Evolutionary conservation across 2,113 vertebrate genomes (phyloP), one percentile per base, ranked within the genome.

Genomic region (Serilophus lunatus): DNA sequence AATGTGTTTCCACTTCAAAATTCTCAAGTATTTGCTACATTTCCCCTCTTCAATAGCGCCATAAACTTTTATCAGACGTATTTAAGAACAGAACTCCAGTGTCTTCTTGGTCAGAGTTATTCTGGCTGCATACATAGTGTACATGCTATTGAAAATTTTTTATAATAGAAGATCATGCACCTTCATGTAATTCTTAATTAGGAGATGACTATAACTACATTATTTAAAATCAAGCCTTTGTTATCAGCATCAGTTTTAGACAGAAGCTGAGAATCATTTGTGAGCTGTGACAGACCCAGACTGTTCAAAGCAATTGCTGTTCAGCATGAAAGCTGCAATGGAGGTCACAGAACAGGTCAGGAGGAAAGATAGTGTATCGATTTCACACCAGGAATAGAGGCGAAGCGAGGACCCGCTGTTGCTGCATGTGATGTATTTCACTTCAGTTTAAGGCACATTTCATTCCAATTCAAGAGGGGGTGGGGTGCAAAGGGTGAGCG

Each of bases 281-380:
- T 98, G 98, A 98, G 98, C 98, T 97, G 98, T 97, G 96, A 98
- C 97, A 98, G 97, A 98, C 97, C 97, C 97, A 97, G 97, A 93
- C 98, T 98, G 98, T 98, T 98, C 98, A 98, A 98, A 98, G 98
- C 98, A 98, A 98, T 98, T 98, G 98, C 98, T 97, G 98, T 98
- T 98, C 98, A 98, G 98, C 98, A 98, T 98, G 98, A 98, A 98
- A 98, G 98, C 98, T 97, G 98, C 98, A 98, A 98, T 98, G 98
- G 98, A 98, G 98, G 98, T 99, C 98, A 99, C 92, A 86, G 97
- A 98, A 96, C 98, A 98, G 98, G 98, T 98, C 98, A 98, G 98
- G 95, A 98, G 98, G 98, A 99, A 98, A 98, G 98, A 99, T 98
- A 98, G 98, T 97, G 98, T 99, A 99, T 99, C 98, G 98, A 99